Evolutionary conservation across 2,113 vertebrate species (phyloP).

Genomic region (Chamaea fasciata): DNA sequence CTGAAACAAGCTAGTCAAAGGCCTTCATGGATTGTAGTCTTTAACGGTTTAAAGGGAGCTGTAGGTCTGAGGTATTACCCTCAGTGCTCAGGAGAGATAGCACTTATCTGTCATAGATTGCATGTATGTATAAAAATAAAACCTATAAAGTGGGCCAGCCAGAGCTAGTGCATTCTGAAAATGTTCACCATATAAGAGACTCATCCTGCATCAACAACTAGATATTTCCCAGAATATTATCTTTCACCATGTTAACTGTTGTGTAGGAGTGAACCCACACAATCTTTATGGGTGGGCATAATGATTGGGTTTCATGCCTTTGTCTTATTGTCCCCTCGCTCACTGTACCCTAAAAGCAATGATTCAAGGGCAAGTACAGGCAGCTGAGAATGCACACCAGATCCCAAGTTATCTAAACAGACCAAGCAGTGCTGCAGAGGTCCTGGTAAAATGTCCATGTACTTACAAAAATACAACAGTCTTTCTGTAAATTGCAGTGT

Average conservation of each 20-base stretch:
- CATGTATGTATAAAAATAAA: neutral
- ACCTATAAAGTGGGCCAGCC: neutral
- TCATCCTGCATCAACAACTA: neutral
- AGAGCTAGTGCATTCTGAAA: neutral
- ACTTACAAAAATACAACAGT: neutral
- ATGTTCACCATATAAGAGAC: fast-evolving
- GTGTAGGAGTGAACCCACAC: neutral
- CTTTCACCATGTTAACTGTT: neutral
- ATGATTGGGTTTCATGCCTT: neutral
- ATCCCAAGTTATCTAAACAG: neutral
- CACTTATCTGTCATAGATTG: neutral
- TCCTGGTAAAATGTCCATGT: neutral
- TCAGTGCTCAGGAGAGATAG: neutral
- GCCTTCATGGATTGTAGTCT: neutral
- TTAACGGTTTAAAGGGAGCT: neutral
- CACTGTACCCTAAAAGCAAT: neutral
- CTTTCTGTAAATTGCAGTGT: neutral
- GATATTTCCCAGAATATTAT: neutral
- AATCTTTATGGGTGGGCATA: neutral
- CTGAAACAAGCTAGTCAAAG: neutral
- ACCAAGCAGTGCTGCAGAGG: neutral
- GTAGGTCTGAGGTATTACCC: neutral
- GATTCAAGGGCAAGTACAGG: neutral
- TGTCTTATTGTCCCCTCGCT: neutral
- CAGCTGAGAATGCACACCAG: neutral